phyloP scores from a whole-genome alignment of 2,797 vertebrate species.

The Meriones psammophilus region DNA sequence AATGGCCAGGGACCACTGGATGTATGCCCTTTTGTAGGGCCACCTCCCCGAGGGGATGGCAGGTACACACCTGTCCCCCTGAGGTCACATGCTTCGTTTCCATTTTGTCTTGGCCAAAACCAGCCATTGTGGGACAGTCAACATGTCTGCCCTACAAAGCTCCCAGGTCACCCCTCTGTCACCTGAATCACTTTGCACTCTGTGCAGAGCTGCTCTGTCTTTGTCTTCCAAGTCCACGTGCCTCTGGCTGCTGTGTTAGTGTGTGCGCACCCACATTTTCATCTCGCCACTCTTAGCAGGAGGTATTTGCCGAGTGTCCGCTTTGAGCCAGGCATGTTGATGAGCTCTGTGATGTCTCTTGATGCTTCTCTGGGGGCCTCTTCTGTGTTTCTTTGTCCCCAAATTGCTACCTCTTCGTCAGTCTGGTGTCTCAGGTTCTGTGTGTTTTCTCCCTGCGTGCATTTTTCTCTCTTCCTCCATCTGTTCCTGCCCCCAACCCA shows the following conservation, averaged over 20 bases:
- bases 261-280: background rate
- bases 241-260: constrained; percentile 54
- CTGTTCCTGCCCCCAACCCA: background rate
- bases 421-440: constrained; percentile 82
- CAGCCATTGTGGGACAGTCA: constrained; percentile 48
- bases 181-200: constrained; percentile 30
- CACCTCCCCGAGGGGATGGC: background rate
- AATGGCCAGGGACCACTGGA: constrained; percentile 15
- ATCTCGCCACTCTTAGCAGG: background rate
- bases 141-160: background rate
- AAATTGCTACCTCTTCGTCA: constrained; percentile 80
- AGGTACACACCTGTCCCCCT: constrained; percentile 20
- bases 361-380: constrained; percentile 63
- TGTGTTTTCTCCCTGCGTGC: constrained; percentile 44
- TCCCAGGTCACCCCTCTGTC: background rate
- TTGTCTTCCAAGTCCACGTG: constrained; percentile 28
- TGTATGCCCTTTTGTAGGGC: background rate
- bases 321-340: constrained; percentile 15
- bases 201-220: constrained; percentile 32
- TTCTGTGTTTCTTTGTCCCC: constrained; percentile 71
- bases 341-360: background rate
- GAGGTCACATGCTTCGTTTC: constrained; percentile 23
- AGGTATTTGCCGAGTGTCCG: constrained; percentile 68
- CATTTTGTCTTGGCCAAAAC: constrained; percentile 54
- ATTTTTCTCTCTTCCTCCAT: background rate